Conservation (phyloP, 1,140 invertebrate species). For the Cherax quadricarinatus region DNA sequence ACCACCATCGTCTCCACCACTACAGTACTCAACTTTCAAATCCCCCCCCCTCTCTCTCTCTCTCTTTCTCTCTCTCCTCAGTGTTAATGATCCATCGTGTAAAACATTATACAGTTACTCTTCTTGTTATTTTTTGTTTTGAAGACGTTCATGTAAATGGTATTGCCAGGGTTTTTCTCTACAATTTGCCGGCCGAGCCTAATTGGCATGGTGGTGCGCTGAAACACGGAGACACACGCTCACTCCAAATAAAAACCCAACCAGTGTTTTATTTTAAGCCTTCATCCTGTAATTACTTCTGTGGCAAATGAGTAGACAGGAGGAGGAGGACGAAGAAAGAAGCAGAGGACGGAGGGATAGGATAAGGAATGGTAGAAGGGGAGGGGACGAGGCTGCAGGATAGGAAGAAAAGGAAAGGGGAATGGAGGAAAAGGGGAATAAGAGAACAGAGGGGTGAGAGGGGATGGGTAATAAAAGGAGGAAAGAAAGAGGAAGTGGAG, state of each 20-base stretch:
- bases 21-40: not conserved
- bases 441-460: not conserved
- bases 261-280: conserved; percentile 18
- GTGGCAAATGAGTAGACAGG: too few species aligned
- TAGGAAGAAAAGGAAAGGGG: not conserved
- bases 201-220: conserved; percentile 27
- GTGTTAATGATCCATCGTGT: not conserved
- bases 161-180: conserved; percentile 24
- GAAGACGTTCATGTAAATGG: conserved; percentile 19
- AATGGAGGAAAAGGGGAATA: not conserved
- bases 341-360: too few species aligned
- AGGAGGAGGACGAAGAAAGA: not conserved
- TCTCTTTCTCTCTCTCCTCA: not conserved
- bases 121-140: not conserved
- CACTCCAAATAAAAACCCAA: not conserved
- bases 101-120: not conserved
- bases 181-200: conserved; percentile 29
- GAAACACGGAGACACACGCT: conserved; percentile 20
- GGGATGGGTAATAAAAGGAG: not conserved
- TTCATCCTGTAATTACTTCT: conserved; percentile 29
- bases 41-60: not conserved
- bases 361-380: too few species aligned
- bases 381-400: not conserved
- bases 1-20: not conserved
- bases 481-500: not conserved